These are phyloP conservation scores for Dendroctonus valens DNA, from an alignment of 1,140 invertebrate species.

Conservation along the genomic window DNA sequence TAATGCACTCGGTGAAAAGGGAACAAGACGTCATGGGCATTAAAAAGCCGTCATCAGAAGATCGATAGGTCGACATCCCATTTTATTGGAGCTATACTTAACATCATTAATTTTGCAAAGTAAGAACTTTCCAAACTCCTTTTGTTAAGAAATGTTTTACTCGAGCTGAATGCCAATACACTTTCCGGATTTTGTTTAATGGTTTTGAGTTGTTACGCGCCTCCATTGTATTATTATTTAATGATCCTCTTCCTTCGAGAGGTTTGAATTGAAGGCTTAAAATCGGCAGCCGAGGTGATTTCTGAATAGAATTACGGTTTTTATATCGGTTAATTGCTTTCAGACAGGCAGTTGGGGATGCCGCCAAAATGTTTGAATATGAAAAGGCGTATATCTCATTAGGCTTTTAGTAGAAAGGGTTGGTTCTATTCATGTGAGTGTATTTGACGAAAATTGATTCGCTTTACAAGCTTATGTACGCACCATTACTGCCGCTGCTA, in stretches of 20 bases:
- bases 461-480: no score
- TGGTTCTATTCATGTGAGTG: no score
- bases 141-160: conserved; percentile 28
- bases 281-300: conserved; percentile 5
- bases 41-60: conserved; percentile 6
- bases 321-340: conserved; percentile 5
- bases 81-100: conserved; percentile 23
- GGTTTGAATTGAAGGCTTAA: conserved; percentile 10
- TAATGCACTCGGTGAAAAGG: neutral
- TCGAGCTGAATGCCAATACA: conserved; percentile 19
- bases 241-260: conserved; percentile 22
- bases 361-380: no score
- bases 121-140: conserved; percentile 22
- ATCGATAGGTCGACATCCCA: conserved; percentile 17
- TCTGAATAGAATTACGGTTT: conserved; percentile 11
- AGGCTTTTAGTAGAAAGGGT: no score
- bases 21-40: neutral
- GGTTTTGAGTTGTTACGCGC: conserved; percentile 13
- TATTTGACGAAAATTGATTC: no score
- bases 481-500: no score
- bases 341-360: no score
- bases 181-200: conserved; percentile 23
- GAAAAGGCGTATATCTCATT: no score
- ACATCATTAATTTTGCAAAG: conserved; percentile 32
- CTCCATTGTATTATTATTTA: conserved; percentile 28